Evolutionary conservation across 2,113 vertebrate species (phyloP).

Genomic region (Carettochelys insculpta): DNA sequence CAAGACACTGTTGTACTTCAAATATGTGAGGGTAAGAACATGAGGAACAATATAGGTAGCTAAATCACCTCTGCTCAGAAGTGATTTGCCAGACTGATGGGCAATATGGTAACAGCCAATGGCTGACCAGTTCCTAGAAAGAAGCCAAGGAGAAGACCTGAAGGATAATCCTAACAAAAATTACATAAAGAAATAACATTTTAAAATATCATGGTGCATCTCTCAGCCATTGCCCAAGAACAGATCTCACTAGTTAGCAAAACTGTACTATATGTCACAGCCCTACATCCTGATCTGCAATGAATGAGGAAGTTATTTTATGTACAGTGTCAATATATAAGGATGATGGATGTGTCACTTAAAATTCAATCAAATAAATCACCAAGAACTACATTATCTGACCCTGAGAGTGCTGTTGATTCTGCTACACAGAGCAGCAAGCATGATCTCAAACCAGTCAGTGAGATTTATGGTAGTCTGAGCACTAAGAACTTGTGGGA

Average conservation of each 20-base stretch:
- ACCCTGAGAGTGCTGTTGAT: background rate
- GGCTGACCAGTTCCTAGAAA: slow-evolving; percentile 15
- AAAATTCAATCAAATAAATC: background rate
- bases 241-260: slow-evolving; percentile 1
- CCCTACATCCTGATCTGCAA: background rate
- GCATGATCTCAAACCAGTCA: background rate
- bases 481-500: background rate
- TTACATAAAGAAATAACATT: background rate
- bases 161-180: background rate
- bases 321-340: background rate
- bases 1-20: background rate
- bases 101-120: slow-evolving; percentile 2
- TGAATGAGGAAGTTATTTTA: background rate
- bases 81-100: background rate
- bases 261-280: background rate
- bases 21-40: background rate
- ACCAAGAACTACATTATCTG: slow-evolving; percentile 17
- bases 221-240: background rate
- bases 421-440: background rate
- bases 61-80: background rate
- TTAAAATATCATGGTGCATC: background rate
- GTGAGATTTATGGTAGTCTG: slow-evolving; percentile 1
- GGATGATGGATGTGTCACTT: background rate
- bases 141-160: background rate
- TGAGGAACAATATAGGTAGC: background rate